These are phyloP conservation scores for Allobates femoralis DNA, from an alignment of 2,797 vertebrate species.

Conservation along the genomic window DNA sequence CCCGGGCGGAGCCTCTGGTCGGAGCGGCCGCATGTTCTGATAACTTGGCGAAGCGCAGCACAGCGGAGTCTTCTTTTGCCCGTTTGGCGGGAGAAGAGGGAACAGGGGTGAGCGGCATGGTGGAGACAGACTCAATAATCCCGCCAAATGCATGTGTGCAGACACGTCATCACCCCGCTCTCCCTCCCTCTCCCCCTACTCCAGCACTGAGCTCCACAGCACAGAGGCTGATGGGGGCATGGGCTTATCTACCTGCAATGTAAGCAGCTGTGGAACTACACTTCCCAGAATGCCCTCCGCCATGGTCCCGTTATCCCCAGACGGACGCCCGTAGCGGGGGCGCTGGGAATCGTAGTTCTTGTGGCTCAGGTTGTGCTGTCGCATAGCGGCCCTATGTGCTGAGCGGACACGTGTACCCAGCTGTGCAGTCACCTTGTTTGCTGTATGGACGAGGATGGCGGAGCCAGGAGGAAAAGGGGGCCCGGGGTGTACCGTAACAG, in stretches of 20 bases:
- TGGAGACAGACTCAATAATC: not conserved
- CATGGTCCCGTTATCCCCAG: not conserved
- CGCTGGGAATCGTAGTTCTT: not conserved
- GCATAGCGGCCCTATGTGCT: too few species aligned
- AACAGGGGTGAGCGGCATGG: conserved; percentile 83
- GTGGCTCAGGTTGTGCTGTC: too few species aligned
- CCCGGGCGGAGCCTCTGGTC: conserved; percentile 83
- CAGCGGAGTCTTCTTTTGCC: conserved; percentile 56
- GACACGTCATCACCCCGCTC: not conserved
- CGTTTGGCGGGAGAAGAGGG: conserved; percentile 81
- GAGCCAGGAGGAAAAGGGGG: not conserved
- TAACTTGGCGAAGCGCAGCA: conserved; percentile 85
- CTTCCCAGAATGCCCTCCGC: not conserved
- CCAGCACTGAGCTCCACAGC: too few species aligned
- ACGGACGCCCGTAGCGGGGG: not conserved
- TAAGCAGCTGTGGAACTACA: not conserved
- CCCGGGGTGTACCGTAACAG: not conserved
- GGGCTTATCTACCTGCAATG: too few species aligned
- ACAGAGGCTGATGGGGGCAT: too few species aligned
- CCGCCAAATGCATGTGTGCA: not conserved
- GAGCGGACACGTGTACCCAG: too few species aligned
- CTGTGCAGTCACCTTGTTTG: not conserved
- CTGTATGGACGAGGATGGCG: not conserved
- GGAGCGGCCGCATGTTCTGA: conserved; percentile 85
- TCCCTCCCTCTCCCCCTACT: not conserved